Evolutionary conservation across 53 echinoderm and acorn worm species (phyloP).

Genomic region (Patiria pectinifera): DNA sequence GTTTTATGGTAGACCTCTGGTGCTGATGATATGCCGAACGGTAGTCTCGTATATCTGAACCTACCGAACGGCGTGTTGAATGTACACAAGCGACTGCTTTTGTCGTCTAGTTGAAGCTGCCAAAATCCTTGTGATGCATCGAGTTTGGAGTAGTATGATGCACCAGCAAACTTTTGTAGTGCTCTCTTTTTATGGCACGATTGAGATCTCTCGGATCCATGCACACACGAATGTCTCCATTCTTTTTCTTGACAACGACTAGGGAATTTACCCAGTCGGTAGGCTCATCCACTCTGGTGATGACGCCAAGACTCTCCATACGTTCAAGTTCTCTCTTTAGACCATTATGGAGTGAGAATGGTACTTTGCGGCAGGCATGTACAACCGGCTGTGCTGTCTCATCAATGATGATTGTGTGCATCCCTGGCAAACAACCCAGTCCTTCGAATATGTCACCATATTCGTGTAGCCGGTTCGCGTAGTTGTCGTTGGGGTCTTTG

Average conservation of each 20-base stretch:
- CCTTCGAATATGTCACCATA: conserved; percentile 62
- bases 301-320: conserved; percentile 36
- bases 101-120: conserved; percentile 53
- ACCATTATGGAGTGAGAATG: conserved; percentile 20
- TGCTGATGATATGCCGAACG: conserved; percentile 62
- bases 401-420: conserved; percentile 44
- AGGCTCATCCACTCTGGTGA: conserved; percentile 26
- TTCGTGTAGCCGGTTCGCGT: conserved; percentile 15
- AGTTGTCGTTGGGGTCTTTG: background rate
- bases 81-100: conserved; percentile 47
- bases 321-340: conserved; percentile 41
- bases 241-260: conserved; percentile 23
- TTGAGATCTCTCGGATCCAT: conserved; percentile 63
- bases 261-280: conserved; percentile 57
- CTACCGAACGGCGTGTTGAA: conserved; percentile 68
- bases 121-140: conserved; percentile 65
- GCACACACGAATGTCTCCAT: conserved; percentile 48
- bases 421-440: conserved; percentile 62
- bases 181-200: conserved; percentile 54
- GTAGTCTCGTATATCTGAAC: conserved; percentile 49
- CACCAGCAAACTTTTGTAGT: conserved; percentile 35
- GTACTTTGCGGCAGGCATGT: conserved; percentile 30
- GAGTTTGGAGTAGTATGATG: conserved; percentile 34
- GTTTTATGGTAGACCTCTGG: conserved; percentile 61
- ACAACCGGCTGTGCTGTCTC: conserved; percentile 33